These are phyloP conservation scores for Aricia agestis DNA, from an alignment of 1,140 invertebrate genomes.

Conservation along the genomic window DNA sequence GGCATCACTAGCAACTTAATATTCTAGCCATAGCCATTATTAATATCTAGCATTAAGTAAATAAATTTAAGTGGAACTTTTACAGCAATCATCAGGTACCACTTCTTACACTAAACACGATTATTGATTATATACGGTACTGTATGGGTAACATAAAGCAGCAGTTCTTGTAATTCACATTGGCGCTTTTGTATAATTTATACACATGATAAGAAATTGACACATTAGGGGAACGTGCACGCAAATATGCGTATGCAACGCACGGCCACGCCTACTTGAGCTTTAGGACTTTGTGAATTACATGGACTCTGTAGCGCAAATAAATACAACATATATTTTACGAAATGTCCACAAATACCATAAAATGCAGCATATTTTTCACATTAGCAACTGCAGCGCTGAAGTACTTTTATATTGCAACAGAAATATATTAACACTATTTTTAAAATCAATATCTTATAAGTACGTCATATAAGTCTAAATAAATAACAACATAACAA, in stretches of 20 bases:
- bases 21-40: background rate
- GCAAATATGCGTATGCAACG: background rate
- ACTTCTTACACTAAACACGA: background rate
- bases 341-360: background rate
- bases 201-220: background rate
- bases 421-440: no score
- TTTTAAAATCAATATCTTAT: no score
- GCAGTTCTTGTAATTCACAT: background rate
- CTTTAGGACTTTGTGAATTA: background rate
- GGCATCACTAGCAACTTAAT: background rate
- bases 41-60: background rate
- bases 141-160: background rate
- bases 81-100: background rate
- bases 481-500: no score
- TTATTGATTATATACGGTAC: conserved; percentile 2
- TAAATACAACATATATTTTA: background rate
- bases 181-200: background rate
- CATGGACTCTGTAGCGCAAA: background rate
- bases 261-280: background rate
- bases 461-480: no score
- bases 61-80: background rate
- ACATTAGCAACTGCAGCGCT: no score
- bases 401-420: no score
- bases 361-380: background rate
- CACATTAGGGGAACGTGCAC: background rate